phyloP scores from a whole-genome alignment of 2,888 invertebrate species.

The Scaptomyza reducta region DNA sequence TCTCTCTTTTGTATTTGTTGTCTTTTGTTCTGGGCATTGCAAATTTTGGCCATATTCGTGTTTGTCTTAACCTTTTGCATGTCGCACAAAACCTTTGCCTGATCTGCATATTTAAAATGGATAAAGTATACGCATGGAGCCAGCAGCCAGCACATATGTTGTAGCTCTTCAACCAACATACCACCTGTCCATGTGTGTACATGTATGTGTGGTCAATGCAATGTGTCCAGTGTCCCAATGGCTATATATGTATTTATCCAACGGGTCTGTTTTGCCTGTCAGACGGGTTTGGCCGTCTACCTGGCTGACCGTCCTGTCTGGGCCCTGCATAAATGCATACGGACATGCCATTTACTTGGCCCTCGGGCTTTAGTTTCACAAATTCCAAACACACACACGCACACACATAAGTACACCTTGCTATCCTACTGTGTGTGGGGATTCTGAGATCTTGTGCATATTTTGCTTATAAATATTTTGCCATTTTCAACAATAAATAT shows the following conservation, averaged over 20 bases:
- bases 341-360: constrained; percentile 53
- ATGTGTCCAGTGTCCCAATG: constrained; percentile 30
- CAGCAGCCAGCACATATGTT: constrained; percentile 34
- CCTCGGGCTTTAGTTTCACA: constrained; percentile 57
- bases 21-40: constrained; percentile 12
- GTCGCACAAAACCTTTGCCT: constrained; percentile 58
- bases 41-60: constrained; percentile 53
- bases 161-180: constrained; percentile 23
- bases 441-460: constrained; percentile 57
- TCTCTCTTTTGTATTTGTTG: not conserved
- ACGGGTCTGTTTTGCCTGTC: constrained; percentile 22
- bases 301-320: constrained; percentile 28
- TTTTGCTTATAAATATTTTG: constrained; percentile 68
- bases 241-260: constrained; percentile 6
- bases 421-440: not conserved
- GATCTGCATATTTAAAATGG: constrained; percentile 71
- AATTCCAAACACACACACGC: constrained; percentile 51
- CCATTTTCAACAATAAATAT: constrained; percentile 71
- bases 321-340: constrained; percentile 49
- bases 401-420: constrained; percentile 6
- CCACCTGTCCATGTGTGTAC: constrained; percentile 32
- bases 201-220: constrained; percentile 35
- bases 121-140: constrained; percentile 48
- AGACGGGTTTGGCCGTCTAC: constrained; percentile 1
- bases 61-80: constrained; percentile 57